phyloP scores from a whole-genome alignment of 2,113 vertebrate species.

The Bagarius yarrelli region DNA sequence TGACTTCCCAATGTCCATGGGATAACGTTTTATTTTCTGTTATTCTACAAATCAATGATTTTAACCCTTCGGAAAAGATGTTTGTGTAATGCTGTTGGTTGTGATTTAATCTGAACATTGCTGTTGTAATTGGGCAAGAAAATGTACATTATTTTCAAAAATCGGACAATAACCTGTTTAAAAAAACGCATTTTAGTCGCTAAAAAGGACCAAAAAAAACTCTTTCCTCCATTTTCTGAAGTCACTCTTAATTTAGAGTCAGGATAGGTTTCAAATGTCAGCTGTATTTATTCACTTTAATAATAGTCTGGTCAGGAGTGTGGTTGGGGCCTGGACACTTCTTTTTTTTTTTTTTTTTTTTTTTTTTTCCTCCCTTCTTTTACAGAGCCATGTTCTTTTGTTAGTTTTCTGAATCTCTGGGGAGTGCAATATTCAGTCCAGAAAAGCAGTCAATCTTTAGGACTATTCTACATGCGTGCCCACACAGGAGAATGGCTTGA shows the following conservation, averaged over 20 bases:
- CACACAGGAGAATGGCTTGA: constrained; percentile 44
- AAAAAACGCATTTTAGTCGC: constrained; percentile 51
- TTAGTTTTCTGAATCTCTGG: constrained; percentile 56
- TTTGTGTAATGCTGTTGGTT: constrained; percentile 56
- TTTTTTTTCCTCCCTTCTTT: no score
- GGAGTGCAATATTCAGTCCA: constrained; percentile 77
- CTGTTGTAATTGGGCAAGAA: constrained; percentile 55
- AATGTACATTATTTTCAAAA: neutral
- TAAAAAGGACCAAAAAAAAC: constrained; percentile 58
- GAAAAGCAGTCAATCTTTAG: constrained; percentile 63
- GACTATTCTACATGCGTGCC: constrained; percentile 40
- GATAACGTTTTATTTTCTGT: constrained; percentile 60
- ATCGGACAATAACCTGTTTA: constrained; percentile 44
- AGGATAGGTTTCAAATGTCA: constrained; percentile 67
- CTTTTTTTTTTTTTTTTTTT: no score
- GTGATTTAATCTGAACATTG: constrained; percentile 56
- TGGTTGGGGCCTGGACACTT: constrained; percentile 62
- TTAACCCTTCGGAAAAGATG: constrained; percentile 56
- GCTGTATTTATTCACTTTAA: constrained; percentile 73
- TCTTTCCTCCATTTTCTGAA: constrained; percentile 57
- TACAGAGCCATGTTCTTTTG: constrained; percentile 67
- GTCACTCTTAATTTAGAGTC: constrained; percentile 67
- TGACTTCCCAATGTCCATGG: constrained; percentile 61
- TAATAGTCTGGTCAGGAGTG: constrained; percentile 64
- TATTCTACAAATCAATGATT: constrained; percentile 55